Evolutionary conservation across 2,888 invertebrate species (phyloP).

Genomic region (Ornithoptera alexandrae): DNA sequence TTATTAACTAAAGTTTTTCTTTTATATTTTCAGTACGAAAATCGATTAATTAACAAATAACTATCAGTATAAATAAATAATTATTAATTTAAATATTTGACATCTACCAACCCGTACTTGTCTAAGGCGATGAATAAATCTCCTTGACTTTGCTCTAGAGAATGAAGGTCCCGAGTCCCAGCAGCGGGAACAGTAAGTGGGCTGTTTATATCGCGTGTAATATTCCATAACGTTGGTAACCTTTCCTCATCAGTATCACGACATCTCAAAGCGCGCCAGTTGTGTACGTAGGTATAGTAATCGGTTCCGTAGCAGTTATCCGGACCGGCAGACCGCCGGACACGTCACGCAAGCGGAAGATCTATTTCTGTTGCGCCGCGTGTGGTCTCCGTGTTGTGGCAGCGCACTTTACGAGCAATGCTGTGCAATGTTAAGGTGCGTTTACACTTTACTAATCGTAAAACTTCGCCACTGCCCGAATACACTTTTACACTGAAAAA

Average conservation of each 20-base stretch:
- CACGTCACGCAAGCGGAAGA: conserved; percentile 28
- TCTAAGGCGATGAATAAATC: no score
- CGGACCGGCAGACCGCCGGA: conserved; percentile 13
- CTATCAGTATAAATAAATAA: no score
- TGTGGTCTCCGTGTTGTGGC: conserved; percentile 42
- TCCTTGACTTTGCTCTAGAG: no score
- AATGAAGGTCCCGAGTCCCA: no score
- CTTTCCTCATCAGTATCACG: not conserved
- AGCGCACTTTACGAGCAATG: conserved; percentile 39
- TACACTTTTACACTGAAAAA: conserved; percentile 3
- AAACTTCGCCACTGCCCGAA: not conserved
- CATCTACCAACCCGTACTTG: no score
- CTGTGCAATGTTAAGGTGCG: conserved; percentile 37
- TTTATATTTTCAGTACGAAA: no score
- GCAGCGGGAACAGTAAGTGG: no score
- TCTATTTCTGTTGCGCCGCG: conserved; percentile 45
- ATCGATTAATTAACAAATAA: no score
- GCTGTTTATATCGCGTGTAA: no score
- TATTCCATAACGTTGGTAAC: no score
- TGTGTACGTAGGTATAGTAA: not conserved
- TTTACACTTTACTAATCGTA: conserved; percentile 21
- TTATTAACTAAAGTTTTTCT: no score
- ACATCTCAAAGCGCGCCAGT: not conserved
- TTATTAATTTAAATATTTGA: no score
- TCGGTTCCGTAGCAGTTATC: conserved; percentile 20